phyloP scores from a whole-genome alignment of 2,797 vertebrate genomes.

The Artibeus lituratus region DNA sequence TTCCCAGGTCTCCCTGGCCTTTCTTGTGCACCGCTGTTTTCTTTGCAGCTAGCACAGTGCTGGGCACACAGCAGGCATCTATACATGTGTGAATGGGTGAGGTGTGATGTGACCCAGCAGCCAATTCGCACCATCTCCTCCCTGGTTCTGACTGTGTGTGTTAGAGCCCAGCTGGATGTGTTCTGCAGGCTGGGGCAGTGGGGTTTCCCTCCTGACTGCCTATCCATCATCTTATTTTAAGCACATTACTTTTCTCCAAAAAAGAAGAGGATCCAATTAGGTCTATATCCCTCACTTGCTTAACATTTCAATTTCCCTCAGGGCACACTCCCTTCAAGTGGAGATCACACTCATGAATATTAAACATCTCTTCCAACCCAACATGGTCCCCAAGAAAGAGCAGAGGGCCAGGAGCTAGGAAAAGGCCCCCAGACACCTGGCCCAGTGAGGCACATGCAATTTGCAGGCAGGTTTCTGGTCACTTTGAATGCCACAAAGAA shows the following conservation, averaged over 20 bases:
- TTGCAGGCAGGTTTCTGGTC: neutral
- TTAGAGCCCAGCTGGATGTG: neutral
- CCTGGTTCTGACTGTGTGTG: neutral
- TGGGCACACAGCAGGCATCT: neutral
- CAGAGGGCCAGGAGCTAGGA: conserved; percentile 58
- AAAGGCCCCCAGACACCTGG: neutral
- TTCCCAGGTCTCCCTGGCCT: neutral
- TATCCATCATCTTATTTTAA: conserved; percentile 85
- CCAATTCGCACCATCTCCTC: neutral
- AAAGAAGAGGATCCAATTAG: conserved; percentile 81
- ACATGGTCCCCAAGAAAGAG: conserved; percentile 70
- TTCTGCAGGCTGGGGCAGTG: neutral
- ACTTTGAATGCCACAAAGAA: conserved; percentile 39
- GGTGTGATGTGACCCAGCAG: neutral
- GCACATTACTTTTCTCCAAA: conserved; percentile 79
- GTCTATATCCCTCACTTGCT: conserved; percentile 80
- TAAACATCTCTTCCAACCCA: conserved; percentile 77
- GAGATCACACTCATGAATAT: conserved; percentile 84
- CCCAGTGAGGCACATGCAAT: neutral
- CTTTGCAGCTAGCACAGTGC: neutral
- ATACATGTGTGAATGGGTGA: neutral
- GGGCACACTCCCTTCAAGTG: conserved; percentile 79
- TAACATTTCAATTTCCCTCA: conserved; percentile 82
- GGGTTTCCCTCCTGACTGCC: conserved; percentile 15
- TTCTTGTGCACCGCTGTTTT: neutral